A percentile compares a stretch with the other conserved stretches of the same genome.
These are phyloP conservation scores for Notodonta dromedarius DNA, from an alignment of 2,888 invertebrate genomes.

Conservation along the genomic window DNA sequence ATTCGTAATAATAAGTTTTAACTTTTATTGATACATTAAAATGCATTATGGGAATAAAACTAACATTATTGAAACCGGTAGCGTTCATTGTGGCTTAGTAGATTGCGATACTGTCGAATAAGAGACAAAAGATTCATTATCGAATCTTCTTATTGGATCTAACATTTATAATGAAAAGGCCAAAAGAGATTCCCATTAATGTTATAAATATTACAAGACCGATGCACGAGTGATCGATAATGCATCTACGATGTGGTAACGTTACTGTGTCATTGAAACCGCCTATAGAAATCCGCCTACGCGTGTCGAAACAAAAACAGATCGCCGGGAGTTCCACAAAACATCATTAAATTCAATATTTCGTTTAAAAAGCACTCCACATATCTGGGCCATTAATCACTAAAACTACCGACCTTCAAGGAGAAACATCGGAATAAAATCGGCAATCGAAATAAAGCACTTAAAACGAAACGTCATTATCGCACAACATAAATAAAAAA, in stretches of 20 bases:
- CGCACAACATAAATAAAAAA: conserved; percentile 83
- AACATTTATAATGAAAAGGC: conserved; percentile 49
- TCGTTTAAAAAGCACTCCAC: conserved; percentile 83
- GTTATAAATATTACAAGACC: conserved; percentile 32
- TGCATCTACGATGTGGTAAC: conserved; percentile 59
- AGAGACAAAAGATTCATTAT: conserved; percentile 7
- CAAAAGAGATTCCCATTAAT: conserved; percentile 14
- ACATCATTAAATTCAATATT: conserved; percentile 83
- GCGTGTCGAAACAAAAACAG: conserved; percentile 65
- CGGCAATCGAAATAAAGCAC: conserved; percentile 84
- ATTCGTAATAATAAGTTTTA: background rate
- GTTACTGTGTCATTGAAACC: conserved; percentile 59
- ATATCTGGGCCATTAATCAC: conserved; percentile 83
- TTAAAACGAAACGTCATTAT: conserved; percentile 84
- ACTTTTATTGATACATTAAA: background rate
- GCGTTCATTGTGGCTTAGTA: background rate
- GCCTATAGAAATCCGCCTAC: conserved; percentile 63
- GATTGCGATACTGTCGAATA: conserved; percentile 9
- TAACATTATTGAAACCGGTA: background rate
- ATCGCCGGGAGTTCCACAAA: conserved; percentile 71
- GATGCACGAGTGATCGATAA: conserved; percentile 57
- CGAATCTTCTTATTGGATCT: conserved; percentile 14
- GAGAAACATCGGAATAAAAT: conserved; percentile 82
- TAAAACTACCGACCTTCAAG: conserved; percentile 83
- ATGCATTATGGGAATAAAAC: background rate